Conservation (phyloP, 1,140 invertebrate species). For the Meloidogyne floridensis region DNA sequence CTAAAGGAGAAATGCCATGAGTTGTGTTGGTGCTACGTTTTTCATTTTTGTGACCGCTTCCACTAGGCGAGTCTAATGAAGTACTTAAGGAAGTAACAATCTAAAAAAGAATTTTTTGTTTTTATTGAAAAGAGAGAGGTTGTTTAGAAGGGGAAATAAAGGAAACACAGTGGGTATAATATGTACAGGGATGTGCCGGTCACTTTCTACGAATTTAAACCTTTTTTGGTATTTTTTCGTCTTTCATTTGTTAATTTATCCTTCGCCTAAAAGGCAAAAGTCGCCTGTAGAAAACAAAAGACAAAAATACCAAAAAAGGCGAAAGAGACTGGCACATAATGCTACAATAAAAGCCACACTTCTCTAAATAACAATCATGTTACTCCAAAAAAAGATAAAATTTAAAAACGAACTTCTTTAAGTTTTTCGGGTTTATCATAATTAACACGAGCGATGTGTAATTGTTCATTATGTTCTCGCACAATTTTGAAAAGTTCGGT, state of each 20-base stretch:
- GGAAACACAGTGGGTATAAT: too few relatives aligned
- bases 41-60: slow-evolving; percentile 10
- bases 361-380: too few relatives aligned
- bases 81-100: slow-evolving; percentile 32
- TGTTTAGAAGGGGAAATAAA: neutral
- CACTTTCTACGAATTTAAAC: too few relatives aligned
- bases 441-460: slow-evolving; percentile 85
- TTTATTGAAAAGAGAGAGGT: neutral
- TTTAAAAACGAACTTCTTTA: slow-evolving; percentile 70
- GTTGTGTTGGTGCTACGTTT: neutral
- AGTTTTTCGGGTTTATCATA: slow-evolving; percentile 97
- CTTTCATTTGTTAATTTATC: too few relatives aligned
- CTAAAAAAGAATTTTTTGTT: slow-evolving; percentile 11
- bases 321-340: too few relatives aligned
- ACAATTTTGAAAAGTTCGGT: slow-evolving; percentile 80
- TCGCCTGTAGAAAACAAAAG: too few relatives aligned
- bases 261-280: too few relatives aligned
- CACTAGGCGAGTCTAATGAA: slow-evolving; percentile 12
- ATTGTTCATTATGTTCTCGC: slow-evolving; percentile 79
- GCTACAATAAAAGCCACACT: too few relatives aligned
- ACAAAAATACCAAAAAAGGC: too few relatives aligned
- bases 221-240: too few relatives aligned
- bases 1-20: slow-evolving; percentile 43
- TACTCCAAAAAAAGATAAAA: neutral
- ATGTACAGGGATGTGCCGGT: too few relatives aligned